Evolutionary conservation across 1,140 invertebrate genomes (phyloP).

Genomic region (Thaumetopoea pityocampa): DNA sequence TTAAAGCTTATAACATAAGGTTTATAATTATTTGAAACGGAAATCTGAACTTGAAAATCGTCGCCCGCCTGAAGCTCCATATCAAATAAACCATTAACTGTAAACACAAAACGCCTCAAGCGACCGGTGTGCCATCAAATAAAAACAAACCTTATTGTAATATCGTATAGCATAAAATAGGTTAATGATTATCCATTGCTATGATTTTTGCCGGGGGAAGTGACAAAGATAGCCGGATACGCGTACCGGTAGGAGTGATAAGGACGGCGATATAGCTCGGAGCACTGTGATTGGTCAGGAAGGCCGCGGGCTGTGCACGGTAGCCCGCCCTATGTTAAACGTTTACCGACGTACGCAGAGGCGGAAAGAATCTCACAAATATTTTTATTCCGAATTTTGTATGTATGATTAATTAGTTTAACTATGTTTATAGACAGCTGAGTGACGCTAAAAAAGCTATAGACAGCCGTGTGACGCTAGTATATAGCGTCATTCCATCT

Average conservation of each 20-base stretch:
- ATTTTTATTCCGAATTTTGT: too few species aligned
- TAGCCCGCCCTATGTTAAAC: conserved; percentile 75
- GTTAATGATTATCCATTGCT: conserved; percentile 41
- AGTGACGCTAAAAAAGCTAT: too few species aligned
- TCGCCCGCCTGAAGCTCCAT: conserved; percentile 71
- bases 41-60: conserved; percentile 75
- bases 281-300: conserved; percentile 75
- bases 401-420: too few species aligned
- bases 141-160: conserved; percentile 33
- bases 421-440: too few species aligned
- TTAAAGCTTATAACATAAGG: conserved; percentile 52
- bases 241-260: conserved; percentile 28
- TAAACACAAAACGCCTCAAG: conserved; percentile 48
- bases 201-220: conserved; percentile 71
- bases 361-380: too few species aligned
- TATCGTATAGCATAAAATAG: conserved; percentile 29
- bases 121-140: conserved; percentile 21
- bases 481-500: too few species aligned
- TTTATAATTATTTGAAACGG: conserved; percentile 55
- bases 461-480: too few species aligned
- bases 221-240: conserved; percentile 47
- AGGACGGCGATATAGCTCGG: conserved; percentile 63
- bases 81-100: conserved; percentile 69
- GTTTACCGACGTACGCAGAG: conserved; percentile 42
- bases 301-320: conserved; percentile 74